Base-by-base conservation (phyloP, 2,888 invertebrate species). In the Actias luna region DNA sequence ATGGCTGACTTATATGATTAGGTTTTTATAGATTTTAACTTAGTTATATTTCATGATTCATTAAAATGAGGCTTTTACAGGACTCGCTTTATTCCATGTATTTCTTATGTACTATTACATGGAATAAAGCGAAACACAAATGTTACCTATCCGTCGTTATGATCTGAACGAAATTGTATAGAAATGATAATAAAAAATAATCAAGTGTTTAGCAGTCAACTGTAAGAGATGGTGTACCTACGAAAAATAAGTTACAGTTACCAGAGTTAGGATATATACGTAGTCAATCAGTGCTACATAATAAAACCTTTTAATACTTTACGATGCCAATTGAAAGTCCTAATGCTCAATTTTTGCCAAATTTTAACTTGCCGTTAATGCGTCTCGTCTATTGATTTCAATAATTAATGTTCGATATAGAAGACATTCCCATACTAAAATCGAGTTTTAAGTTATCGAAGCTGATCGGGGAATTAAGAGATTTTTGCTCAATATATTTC, bases 271-370 rank as follows among this genome's bases (percentile, higher is more conserved):
- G 81, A 82, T 88, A 85, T 85, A 78, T 84, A 79, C 78, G 87
- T 85, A 83, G 83, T 82, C 82, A 80, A 78, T 78, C 84, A 84
- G 83, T 83, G 82, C 88, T 87, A 82, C 85, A 76, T 83, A 84
- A 85, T 84, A 74, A 81, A 83, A 76, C 80, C 73, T 82, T 85
- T 81, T 85, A 84, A 83, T 79, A 72, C 81, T 83, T 82, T 85
- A 84, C 83, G 83, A 89, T 85, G 88, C 90, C 89, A 90, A 90
- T 88, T 80, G 81, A 87, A 86, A 84, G 88, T 88, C 85, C 87
- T 84, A 85, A 92, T 92, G 92, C 92, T 92, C 92, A 92, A 92
- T 92, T 88, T n/a, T 92, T 92, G 92, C 92, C 92, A 92, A 92
- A 92, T 89, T n/a, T 90, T 87, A 85, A 90, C 91, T 92, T 92